Evolutionary conservation across 1,140 invertebrate genomes (phyloP), one percentile per base, ranked within the genome.

Genomic region (Bombus confusus): DNA sequence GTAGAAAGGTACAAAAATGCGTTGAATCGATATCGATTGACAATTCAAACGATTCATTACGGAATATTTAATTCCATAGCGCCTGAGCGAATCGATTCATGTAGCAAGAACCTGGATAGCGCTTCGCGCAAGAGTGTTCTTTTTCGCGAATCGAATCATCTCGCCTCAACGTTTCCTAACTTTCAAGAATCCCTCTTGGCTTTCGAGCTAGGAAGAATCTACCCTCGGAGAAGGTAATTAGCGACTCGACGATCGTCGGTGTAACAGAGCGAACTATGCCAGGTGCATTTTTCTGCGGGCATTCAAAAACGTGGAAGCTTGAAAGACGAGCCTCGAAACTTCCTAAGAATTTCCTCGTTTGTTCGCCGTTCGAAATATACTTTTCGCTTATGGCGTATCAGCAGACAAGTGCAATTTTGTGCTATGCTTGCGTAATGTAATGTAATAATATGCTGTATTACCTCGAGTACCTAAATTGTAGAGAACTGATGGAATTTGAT

Each of bases 231-330:
- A 79, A 79, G 52, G 82, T 79, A 84, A 84, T 84, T 84, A 84
- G 75, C 66, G 75, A 72, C 22, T 72, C 75, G 52, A 62, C 82
- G 82, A 79, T 62, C 82, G 75, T 79, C 75, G 13, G 82, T 84
- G 75, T 84, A 79, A 84, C 75, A 84, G 66, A 84, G 75, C 75
- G 79, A 84, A 84, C 75, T 79, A 75, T 84, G 82, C 66, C 64
- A 68, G 1, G 52, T 71, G 8, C 10, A 59, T 79, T 84, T 79
- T 78, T 62, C 25, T 37, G 57, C 37, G 62, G n/a, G 25, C 43
- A n/a, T 39, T 72, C 66, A 52, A 1, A 31, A 59, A 34, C 43
- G n/a, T 31, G n/a, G 22, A 22, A 71, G 59, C 57, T 72, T 59
- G 82, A 84, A 84, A 84, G 31, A 28, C 66, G 25, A 79, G 41